Conservation (phyloP, 2,797 vertebrate genomes). For the Onychomys leucogaster region DNA sequence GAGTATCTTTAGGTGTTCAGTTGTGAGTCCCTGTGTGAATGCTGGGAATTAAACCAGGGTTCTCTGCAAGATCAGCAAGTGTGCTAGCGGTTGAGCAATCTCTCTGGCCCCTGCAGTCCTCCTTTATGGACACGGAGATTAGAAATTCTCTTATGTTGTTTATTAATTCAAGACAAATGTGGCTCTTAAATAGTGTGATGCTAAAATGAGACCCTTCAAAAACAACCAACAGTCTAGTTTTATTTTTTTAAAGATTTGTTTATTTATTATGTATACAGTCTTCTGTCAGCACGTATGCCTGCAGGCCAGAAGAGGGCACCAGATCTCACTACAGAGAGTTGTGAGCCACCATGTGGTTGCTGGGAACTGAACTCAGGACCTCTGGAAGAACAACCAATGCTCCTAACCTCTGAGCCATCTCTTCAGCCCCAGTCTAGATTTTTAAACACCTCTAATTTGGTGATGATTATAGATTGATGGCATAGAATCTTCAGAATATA, state of each 20-base stretch:
- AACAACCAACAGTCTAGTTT: background rate
- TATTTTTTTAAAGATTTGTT: constrained; percentile 5
- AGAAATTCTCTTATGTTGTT: background rate
- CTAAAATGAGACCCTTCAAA: constrained; percentile 54
- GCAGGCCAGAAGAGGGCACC: too few relatives aligned
- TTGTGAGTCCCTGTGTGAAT: background rate
- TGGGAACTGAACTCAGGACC: too few relatives aligned
- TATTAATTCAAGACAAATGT: background rate
- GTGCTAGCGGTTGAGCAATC: background rate
- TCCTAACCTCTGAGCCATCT: too few relatives aligned
- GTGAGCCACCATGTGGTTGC: too few relatives aligned
- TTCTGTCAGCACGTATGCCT: too few relatives aligned
- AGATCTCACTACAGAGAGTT: too few relatives aligned
- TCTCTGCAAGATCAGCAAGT: background rate
- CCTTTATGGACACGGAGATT: background rate
- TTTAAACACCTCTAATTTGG: constrained; percentile 20
- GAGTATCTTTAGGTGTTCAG: background rate
- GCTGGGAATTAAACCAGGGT: background rate
- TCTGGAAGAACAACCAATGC: too few relatives aligned
- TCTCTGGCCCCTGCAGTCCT: background rate
- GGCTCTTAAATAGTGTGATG: background rate
- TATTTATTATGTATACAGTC: too few relatives aligned
- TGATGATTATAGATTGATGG: constrained; percentile 18
- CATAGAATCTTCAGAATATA: constrained; percentile 13
- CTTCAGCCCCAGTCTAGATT: background rate